These are phyloP conservation scores for Gambusia yucatana DNA, from an alignment of 2,797 vertebrate genomes.

Conservation along the genomic window DNA sequence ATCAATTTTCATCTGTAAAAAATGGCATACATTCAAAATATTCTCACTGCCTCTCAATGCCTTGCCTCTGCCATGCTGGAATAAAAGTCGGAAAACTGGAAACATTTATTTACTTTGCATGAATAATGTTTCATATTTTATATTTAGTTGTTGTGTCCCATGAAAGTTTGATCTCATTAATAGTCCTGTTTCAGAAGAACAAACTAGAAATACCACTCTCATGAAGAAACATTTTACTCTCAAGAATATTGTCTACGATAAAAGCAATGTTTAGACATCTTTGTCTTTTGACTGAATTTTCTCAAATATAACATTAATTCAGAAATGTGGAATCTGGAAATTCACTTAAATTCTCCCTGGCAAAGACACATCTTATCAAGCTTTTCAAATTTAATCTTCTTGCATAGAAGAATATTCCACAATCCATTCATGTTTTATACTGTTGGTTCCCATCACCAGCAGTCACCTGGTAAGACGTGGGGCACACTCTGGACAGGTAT, in stretches of 20 bases:
- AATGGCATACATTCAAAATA: conserved; percentile 49
- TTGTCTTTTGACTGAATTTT: neutral
- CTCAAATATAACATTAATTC: neutral
- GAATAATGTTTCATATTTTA: neutral
- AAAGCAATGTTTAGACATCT: neutral
- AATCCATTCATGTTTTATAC: too few relatives aligned
- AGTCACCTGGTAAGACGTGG: too few relatives aligned
- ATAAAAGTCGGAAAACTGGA: conserved; percentile 14
- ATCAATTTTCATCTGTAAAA: conserved; percentile 58
- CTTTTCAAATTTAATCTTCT: neutral
- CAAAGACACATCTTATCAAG: neutral
- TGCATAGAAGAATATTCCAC: neutral
- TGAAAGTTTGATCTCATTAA: neutral
- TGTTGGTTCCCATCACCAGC: too few relatives aligned
- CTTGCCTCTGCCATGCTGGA: conserved; percentile 39
- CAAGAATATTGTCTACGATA: neutral
- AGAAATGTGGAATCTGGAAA: neutral
- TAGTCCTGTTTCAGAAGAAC: neutral
- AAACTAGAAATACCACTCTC: neutral
- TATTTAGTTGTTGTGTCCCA: neutral
- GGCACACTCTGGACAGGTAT: too few relatives aligned
- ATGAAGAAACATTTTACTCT: neutral
- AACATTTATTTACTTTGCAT: neutral
- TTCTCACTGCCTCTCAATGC: conserved; percentile 20
- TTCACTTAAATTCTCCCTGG: too few relatives aligned